Base-by-base conservation (phyloP, 2,797 vertebrate genomes). In the Linurgus olivaceus region DNA sequence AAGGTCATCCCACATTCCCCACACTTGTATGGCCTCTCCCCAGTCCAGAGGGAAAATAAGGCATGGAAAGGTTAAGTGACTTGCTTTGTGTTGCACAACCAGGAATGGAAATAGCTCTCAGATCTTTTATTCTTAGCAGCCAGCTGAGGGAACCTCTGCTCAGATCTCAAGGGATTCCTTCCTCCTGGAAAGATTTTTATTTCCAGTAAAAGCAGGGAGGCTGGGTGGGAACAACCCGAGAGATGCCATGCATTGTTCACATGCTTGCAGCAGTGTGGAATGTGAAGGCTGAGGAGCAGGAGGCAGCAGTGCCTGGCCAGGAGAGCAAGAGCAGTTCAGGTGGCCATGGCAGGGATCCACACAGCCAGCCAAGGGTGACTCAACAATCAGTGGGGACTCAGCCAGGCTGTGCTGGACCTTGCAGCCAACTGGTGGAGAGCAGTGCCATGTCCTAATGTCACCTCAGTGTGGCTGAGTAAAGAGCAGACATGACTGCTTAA, bases 221-320 rank as follows among this genome's bases (percentile, higher is more conserved):
- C 38, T 10, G 3, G 50, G 58, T 85, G 94, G 70, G 80, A 92
- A 81, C 55, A 79, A 33, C 51, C 48, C 15, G 8, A 48, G 68
- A 82, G 70, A 96, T 97, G 45, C 95, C 74, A 5, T 38, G 86
- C 92, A 88, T 97, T 94, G 61, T 52, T 94, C 83, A 90, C 86
- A 2, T 96, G 88, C 77, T 86, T 93, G 76, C 54, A 70, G 93
- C 76, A 35, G 37, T 7, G 48, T 73, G 94, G 88, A 95, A 96
- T 95, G 95, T 3, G 31, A 90, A 72, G 73, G 55, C 86, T 86
- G 88, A 93, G 74, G 59, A 38, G 77, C 77, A 50, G 92, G 76
- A 94, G 70, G 90, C 68, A 81, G 82, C 65, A 88, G 68, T 33
- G 87, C 73, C 78, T 83, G 93, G 59, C 68, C 23, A 90, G 85